phyloP scores from a whole-genome alignment of 1,140 invertebrate genomes.

The Limonius californicus region DNA sequence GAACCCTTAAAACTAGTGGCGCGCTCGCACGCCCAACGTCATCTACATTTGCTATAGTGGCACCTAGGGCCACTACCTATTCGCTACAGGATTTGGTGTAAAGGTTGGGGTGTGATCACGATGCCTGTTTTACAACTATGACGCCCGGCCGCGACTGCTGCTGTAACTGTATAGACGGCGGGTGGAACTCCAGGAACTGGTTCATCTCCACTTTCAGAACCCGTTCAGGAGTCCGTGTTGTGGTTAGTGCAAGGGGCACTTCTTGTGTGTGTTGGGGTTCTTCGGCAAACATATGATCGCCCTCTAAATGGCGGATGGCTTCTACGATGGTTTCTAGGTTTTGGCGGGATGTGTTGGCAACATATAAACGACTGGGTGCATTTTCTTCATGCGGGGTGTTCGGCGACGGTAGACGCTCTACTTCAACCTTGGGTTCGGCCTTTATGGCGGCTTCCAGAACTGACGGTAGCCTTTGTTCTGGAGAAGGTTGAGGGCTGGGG shows the following conservation, averaged over 20 bases:
- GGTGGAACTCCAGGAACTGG: conserved; percentile 60
- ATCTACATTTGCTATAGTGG: conserved; percentile 16
- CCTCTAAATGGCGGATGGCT: conserved; percentile 93
- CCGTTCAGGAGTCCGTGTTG: conserved; percentile 51
- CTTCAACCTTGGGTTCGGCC: conserved; percentile 79
- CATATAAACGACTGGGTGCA: conserved; percentile 59
- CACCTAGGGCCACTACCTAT: neutral
- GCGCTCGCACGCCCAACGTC: conserved; percentile 11
- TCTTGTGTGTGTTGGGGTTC: conserved; percentile 58
- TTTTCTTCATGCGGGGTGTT: conserved; percentile 55
- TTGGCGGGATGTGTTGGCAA: conserved; percentile 80
- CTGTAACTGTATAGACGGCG: conserved; percentile 46
- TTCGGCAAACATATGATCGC: conserved; percentile 84
- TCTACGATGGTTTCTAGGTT: conserved; percentile 97
- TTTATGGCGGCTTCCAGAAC: conserved; percentile 81
- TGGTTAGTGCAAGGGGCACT: conserved; percentile 71
- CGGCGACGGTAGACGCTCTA: conserved; percentile 64
- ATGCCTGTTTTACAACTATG: conserved; percentile 78
- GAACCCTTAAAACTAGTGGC: conserved; percentile 5
- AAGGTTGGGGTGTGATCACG: conserved; percentile 43
- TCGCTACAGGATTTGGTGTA: neutral
- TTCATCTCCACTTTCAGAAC: conserved; percentile 60
- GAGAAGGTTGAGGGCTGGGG: conserved; percentile 49
- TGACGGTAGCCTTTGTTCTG: conserved; percentile 54
- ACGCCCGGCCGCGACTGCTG: conserved; percentile 77